These are phyloP conservation scores for Danio kyathit DNA, from an alignment of 2,797 vertebrate genomes.

Conservation along the genomic window DNA sequence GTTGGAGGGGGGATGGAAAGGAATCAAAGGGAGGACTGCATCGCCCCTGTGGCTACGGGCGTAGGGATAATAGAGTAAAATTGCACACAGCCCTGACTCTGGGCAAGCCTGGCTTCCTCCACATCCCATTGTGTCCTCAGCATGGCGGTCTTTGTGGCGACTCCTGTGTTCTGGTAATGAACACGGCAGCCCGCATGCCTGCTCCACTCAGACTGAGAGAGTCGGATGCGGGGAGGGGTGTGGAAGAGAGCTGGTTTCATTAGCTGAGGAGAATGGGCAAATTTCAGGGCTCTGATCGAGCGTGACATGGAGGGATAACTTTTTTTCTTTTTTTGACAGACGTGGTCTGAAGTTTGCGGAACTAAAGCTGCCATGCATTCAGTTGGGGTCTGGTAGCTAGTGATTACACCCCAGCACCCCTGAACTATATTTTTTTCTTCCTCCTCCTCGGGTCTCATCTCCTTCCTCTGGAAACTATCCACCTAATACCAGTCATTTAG, in stretches of 20 bases:
- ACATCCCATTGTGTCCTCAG: constrained; percentile 60
- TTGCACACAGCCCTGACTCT: constrained; percentile 63
- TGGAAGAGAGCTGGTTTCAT: constrained; percentile 69
- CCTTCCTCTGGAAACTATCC: constrained; percentile 63
- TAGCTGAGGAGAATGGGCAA: constrained; percentile 73
- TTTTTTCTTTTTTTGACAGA: constrained; percentile 67
- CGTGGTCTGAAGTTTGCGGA: constrained; percentile 67
- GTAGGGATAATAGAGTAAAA: constrained; percentile 72
- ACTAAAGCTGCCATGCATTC: constrained; percentile 74
- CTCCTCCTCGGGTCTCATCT: constrained; percentile 35
- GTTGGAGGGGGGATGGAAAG: constrained; percentile 51
- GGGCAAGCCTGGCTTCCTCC: constrained; percentile 52
- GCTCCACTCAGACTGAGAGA: constrained; percentile 62
- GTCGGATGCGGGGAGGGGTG: constrained; percentile 47
- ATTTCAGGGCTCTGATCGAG: constrained; percentile 79
- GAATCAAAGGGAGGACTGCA: constrained; percentile 71
- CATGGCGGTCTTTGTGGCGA: constrained; percentile 71
- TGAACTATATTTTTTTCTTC: constrained; percentile 13
- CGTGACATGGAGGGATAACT: constrained; percentile 72
- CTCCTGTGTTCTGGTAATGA: constrained; percentile 72
- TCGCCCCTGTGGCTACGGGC: constrained; percentile 65
- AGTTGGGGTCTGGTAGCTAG: constrained; percentile 74
- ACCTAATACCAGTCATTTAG: constrained; percentile 68
- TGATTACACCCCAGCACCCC: constrained; percentile 66
- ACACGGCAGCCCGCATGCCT: constrained; percentile 63